These are phyloP conservation scores for Euura saliciscinereae DNA, from an alignment of 1,140 invertebrate genomes.

Conservation along the genomic window DNA sequence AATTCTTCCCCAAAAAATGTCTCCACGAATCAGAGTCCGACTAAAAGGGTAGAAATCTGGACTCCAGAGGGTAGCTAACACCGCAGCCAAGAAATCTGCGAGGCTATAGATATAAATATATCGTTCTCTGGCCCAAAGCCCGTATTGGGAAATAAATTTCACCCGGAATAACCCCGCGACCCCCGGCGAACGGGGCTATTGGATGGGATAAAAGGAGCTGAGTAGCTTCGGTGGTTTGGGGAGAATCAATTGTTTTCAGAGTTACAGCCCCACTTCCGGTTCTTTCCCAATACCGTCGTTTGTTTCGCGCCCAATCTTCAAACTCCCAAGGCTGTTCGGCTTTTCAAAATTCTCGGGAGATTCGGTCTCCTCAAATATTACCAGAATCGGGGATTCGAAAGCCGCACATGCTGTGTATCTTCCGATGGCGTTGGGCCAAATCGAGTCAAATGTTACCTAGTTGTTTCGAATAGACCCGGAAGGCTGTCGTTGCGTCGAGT, in stretches of 20 bases:
- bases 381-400: too few species aligned
- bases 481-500: too few species aligned
- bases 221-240: not conserved
- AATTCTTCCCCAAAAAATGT: not conserved
- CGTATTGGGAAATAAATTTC: slow-evolving; percentile 5
- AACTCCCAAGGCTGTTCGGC: too few species aligned
- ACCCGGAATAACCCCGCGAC: not conserved
- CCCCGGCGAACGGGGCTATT: not conserved
- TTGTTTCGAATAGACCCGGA: too few species aligned
- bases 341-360: too few species aligned
- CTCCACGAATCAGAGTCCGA: not conserved
- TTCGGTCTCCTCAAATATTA: too few species aligned
- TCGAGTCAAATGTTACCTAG: too few species aligned
- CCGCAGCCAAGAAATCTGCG: too few species aligned
- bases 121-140: not conserved
- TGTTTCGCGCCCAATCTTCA: too few species aligned
- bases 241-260: slow-evolving; percentile 7
- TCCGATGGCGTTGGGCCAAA: too few species aligned
- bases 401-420: too few species aligned
- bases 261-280: slow-evolving; percentile 3
- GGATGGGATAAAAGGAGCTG: not conserved
- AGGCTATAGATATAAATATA: not conserved
- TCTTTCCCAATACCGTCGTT: not conserved
- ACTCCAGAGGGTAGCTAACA: not conserved
- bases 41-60: not conserved